These are phyloP conservation scores for Montipora sp. DNA, from an alignment of 64 coral and sea anemone genomes.

Conservation along the genomic window DNA sequence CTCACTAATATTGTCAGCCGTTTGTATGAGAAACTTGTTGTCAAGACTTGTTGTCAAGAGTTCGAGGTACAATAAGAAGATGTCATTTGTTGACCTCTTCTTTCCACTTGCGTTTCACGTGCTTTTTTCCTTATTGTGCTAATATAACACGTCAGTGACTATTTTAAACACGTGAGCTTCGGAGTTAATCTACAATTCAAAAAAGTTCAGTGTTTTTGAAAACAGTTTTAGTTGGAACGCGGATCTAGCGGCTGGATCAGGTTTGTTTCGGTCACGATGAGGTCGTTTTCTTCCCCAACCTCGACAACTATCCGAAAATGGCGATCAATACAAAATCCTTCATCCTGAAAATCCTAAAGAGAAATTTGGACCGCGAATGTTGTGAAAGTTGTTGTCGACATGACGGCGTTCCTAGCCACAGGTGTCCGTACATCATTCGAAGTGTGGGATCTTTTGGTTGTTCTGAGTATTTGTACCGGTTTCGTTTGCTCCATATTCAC, in stretches of 20 bases:
- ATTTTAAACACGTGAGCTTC: not conserved
- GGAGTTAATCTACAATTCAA: not conserved
- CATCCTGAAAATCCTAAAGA: not conserved
- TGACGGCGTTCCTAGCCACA: not conserved
- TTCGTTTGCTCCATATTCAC: constrained; percentile 45
- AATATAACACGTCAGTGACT: not conserved
- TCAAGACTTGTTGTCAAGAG: too few species aligned
- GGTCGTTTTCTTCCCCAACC: too few species aligned
- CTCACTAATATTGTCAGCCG: too few species aligned
- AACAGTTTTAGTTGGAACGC: too few species aligned
- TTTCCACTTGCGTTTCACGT: not conserved
- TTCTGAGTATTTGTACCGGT: not conserved
- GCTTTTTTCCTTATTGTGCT: not conserved
- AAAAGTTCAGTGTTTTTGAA: too few species aligned
- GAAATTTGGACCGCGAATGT: not conserved
- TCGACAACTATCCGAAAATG: too few species aligned
- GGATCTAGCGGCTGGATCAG: too few species aligned
- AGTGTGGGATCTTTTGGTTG: constrained; percentile 49
- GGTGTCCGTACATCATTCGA: not conserved
- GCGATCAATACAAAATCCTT: too few species aligned
- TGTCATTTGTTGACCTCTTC: not conserved
- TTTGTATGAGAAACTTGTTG: too few species aligned
- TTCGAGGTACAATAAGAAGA: not conserved
- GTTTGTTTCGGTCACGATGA: too few species aligned
- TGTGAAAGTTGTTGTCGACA: not conserved